These are phyloP conservation scores for Hydraecia micacea DNA, from an alignment of 2,888 invertebrate species.

Conservation along the genomic window DNA sequence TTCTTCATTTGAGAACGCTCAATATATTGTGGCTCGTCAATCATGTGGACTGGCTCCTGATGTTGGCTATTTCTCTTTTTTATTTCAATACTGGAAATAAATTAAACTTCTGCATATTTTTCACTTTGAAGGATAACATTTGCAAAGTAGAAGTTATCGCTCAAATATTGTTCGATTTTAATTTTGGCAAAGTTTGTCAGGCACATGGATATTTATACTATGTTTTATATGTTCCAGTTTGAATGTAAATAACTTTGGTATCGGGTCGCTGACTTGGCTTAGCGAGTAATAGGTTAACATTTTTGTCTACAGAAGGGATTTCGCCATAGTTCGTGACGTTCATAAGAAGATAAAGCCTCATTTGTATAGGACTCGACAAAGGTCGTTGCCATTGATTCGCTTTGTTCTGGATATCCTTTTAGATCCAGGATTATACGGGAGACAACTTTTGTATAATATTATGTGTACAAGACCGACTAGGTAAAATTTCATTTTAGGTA, in stretches of 20 bases:
- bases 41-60: conserved; percentile 78
- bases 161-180: conserved; percentile 13
- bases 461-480: conserved; percentile 11
- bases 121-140: conserved; percentile 56
- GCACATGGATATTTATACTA: neutral
- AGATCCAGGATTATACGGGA: conserved; percentile 35
- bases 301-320: conserved; percentile 13
- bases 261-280: conserved; percentile 8
- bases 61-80: conserved; percentile 77
- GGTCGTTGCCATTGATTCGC: conserved; percentile 31
- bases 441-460: conserved; percentile 23
- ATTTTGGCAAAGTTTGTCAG: conserved; percentile 1
- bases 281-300: conserved; percentile 16
- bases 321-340: conserved; percentile 49
- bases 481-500: neutral
- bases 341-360: conserved; percentile 49
- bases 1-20: conserved; percentile 75
- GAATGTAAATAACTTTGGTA: conserved; percentile 11
- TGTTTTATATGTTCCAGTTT: neutral
- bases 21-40: conserved; percentile 84
- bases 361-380: conserved; percentile 42
- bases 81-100: conserved; percentile 82
- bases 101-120: conserved; percentile 80
- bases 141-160: conserved; percentile 21
- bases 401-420: conserved; percentile 45